These are phyloP conservation scores for Drosophila acutilabella DNA, from an alignment of 2,888 invertebrate genomes.

Conservation along the genomic window DNA sequence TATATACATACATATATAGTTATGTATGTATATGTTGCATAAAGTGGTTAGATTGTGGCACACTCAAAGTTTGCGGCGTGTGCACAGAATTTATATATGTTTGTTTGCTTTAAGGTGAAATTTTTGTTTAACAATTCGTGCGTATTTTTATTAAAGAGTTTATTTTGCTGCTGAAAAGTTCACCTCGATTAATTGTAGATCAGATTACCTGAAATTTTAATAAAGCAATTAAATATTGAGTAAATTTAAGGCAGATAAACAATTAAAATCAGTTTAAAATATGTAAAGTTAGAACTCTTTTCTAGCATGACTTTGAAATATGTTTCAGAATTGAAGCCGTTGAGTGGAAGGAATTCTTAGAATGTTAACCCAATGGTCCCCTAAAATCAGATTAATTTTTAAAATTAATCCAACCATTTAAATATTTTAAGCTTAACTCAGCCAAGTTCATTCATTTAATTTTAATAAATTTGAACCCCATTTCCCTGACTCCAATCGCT, in stretches of 20 bases:
- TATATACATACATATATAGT: background rate
- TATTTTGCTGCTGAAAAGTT: background rate
- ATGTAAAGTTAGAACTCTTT: too few species aligned
- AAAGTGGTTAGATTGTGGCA: conserved; percentile 20
- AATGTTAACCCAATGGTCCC: too few species aligned
- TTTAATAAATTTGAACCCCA: background rate
- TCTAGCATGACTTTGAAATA: too few species aligned
- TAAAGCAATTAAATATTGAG: too few species aligned
- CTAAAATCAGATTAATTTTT: too few species aligned
- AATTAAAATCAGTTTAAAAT: too few species aligned
- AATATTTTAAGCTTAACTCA: background rate
- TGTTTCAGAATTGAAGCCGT: too few species aligned
- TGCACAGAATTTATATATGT: conserved; percentile 5
- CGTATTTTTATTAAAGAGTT: background rate
- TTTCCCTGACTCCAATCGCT: conserved; percentile 17
- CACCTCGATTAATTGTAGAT: too few species aligned
- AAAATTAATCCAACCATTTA: background rate
- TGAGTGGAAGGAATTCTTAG: too few species aligned
- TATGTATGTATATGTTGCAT: background rate
- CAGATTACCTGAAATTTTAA: too few species aligned
- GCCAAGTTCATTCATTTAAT: background rate
- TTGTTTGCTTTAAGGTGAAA: background rate
- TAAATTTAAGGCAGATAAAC: too few species aligned
- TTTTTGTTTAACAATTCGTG: background rate
- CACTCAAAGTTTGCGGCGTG: conserved; percentile 10